Evolutionary conservation across 1,140 invertebrate species (phyloP).

Genomic region (Triops longicaudatus): DNA sequence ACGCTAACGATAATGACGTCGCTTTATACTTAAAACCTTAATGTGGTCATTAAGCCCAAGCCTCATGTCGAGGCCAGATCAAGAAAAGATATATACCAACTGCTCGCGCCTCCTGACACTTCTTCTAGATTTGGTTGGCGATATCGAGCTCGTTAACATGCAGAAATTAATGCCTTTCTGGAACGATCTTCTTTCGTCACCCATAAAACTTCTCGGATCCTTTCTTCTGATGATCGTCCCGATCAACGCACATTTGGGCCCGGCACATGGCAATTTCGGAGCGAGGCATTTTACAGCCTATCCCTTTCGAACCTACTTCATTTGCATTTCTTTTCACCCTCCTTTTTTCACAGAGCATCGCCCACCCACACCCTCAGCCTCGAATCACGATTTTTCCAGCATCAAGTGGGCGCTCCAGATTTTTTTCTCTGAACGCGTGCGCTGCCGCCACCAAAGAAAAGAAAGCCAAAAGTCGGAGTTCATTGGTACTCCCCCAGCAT

Average conservation of each 20-base stretch:
- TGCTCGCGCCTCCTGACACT: neutral
- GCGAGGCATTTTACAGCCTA: neutral
- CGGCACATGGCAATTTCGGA: neutral
- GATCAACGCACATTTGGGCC: neutral
- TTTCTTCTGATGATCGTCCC: neutral
- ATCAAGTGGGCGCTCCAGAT: neutral
- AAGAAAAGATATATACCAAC: conserved; percentile 8
- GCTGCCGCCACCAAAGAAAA: neutral
- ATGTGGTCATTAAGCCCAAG: conserved; percentile 7
- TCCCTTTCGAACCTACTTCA: conserved; percentile 6
- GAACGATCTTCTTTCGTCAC: neutral
- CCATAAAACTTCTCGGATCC: neutral
- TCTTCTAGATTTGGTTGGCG: neutral
- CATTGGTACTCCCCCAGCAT: neutral
- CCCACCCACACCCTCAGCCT: conserved; percentile 9
- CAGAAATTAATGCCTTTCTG: neutral
- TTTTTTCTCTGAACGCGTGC: conserved; percentile 4
- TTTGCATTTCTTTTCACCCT: conserved; percentile 12
- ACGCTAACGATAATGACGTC: conserved; percentile 11
- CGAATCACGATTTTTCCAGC: conserved; percentile 1
- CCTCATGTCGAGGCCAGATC: conserved; percentile 13
- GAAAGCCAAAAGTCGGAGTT: neutral
- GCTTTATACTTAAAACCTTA: conserved; percentile 2
- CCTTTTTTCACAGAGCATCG: neutral
- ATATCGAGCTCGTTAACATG: conserved; percentile 12